A percentile compares a stretch with the other conserved stretches of the same genome.
These are phyloP conservation scores for Dinoponera quadriceps DNA, from an alignment of 1,140 invertebrate species.

Conservation along the genomic window DNA sequence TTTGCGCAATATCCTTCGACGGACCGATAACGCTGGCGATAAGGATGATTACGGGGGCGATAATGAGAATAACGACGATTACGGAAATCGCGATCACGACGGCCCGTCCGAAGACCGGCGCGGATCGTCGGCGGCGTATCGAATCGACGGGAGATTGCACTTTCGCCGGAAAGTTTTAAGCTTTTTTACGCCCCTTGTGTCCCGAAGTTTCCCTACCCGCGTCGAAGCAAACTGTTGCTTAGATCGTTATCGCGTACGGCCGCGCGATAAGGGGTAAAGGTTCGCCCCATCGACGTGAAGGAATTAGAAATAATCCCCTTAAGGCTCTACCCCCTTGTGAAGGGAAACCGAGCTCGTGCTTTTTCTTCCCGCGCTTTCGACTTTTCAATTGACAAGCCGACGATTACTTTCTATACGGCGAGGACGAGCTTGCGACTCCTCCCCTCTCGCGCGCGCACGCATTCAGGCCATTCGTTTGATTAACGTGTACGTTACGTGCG, in stretches of 20 bases:
- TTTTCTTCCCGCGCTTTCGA: conserved; percentile 50
- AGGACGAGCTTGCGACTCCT: conserved; percentile 8
- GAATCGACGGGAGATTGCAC: conserved; percentile 67
- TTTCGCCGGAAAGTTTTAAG: conserved; percentile 71
- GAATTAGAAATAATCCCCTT: conserved; percentile 75
- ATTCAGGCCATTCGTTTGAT: conserved; percentile 40
- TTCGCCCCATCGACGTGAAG: conserved; percentile 53
- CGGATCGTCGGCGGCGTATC: conserved; percentile 35
- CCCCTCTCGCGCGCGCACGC: conserved; percentile 1
- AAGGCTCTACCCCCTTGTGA: conserved; percentile 1
- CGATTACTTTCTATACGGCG: conserved; percentile 41
- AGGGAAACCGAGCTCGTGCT: conserved; percentile 15
- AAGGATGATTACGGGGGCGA: conserved; percentile 7
- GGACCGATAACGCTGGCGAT: background rate
- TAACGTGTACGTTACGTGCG: conserved; percentile 7
- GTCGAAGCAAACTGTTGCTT: conserved; percentile 79
- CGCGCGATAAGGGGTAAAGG: conserved; percentile 65
- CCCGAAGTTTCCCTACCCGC: conserved; percentile 67
- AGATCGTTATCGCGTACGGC: conserved; percentile 76
- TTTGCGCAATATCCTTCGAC: background rate
- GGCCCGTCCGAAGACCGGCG: background rate
- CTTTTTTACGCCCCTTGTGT: conserved; percentile 70
- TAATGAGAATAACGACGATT: conserved; percentile 15
- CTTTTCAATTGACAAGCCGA: conserved; percentile 63
- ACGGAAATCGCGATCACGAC: background rate